Base-by-base conservation (phyloP, 1,140 invertebrate species). In the Halictus rubicundus region DNA sequence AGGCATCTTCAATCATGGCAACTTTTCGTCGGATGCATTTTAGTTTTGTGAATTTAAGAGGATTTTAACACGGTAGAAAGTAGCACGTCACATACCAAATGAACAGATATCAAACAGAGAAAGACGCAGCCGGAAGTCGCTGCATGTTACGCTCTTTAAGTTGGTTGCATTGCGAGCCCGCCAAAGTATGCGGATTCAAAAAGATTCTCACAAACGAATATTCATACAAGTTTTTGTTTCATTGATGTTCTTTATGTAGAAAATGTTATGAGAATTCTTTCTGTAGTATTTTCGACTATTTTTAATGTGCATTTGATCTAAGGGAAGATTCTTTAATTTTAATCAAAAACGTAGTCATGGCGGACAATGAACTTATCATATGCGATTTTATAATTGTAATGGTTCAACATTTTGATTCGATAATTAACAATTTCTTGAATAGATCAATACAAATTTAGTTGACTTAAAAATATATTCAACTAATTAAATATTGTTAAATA, bases 211-310 rank as follows among this genome's bases (percentile, higher is more conserved):
- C 10, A 42, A 42, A 7, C 3, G 39, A 27, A 74, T 49, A 21
- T 54, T 54, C 21, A 5, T 6, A 19, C 21, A 54, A 19, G n/a
- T 21, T 1, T n/a, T 8, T n/a, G 37, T 1, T 25, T 57, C 8
- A 57, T 72, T 57, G 76, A 65, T 5, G 16, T 89, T 25, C 46
- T 27, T 1, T 89, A 88, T 70, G 72, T 94, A 0, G 84, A 89
- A 4, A 89, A 94, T 84, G 92, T 92, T 57, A 91, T 94, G 10
- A 92, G 96, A 97, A 88, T 95, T 95, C 95, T 0, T 86, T 97
- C 9, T 96, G 96, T 87, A 96, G 96, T 83, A 94, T 95, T 52
- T 7, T n/a, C 32, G 32, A n/a, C 2, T 52, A 52, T 21, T 19
- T 46, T 19, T 52, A 1, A 97, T 87, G 87, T 94, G 32, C 16